Conservation (phyloP, 2,888 invertebrate genomes). For the Sericinus montela region DNA sequence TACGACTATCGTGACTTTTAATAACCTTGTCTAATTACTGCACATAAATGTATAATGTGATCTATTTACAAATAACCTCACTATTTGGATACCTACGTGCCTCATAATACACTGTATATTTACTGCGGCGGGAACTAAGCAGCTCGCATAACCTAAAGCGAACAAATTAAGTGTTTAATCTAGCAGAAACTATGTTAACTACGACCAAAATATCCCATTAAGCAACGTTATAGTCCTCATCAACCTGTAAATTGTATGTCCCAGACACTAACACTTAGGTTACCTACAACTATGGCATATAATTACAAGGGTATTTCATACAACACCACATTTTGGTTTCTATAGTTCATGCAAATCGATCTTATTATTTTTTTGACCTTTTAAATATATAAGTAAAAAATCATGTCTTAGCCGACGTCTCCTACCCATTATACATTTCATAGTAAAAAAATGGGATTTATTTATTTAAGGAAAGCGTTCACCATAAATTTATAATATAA, state of each 20-base stretch:
- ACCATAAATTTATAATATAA: no score
- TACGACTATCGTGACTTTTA: no score
- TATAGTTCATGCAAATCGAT: no score
- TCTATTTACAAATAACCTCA: background rate
- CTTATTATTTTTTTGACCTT: no score
- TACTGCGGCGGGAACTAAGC: background rate
- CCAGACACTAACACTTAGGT: slow-evolving; percentile 12
- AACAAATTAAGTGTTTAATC: slow-evolving; percentile 20
- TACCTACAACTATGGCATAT: slow-evolving; percentile 2
- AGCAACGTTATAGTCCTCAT: slow-evolving; percentile 18
- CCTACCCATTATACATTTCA: no score
- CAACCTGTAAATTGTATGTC: slow-evolving; percentile 20
- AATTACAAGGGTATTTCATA: no score
- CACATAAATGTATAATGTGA: background rate
- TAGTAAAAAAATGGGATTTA: no score
- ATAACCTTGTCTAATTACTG: background rate
- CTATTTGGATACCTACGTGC: slow-evolving; percentile 4
- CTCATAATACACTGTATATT: slow-evolving; percentile 4
- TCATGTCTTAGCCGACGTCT: no score
- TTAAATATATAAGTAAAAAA: no score
- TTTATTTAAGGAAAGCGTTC: no score
- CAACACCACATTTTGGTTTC: no score
- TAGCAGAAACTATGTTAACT: slow-evolving; percentile 20
- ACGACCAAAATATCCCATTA: slow-evolving; percentile 20
- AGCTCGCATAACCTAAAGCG: slow-evolving; percentile 16